Evolutionary conservation across 2,113 vertebrate species (phyloP).

Genomic region (Equus przewalskii): DNA sequence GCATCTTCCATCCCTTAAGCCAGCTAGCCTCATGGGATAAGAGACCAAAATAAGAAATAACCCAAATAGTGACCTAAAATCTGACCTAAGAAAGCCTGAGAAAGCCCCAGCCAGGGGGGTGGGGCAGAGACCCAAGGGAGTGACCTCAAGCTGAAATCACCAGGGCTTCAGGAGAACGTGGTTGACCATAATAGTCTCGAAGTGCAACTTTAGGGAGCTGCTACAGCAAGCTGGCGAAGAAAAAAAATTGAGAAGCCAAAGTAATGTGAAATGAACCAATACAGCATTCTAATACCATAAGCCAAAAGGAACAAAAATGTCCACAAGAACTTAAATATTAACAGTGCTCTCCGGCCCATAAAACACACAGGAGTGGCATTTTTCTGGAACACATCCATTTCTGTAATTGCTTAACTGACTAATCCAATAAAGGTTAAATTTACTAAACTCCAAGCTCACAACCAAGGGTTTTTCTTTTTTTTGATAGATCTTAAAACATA

Average conservation of each 20-base stretch:
- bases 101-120: neutral
- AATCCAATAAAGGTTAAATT: conserved; percentile 41
- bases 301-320: conserved; percentile 46
- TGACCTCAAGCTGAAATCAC: neutral
- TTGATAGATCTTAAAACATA: conserved; percentile 58
- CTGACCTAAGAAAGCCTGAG: conserved; percentile 6
- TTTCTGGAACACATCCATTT: conserved; percentile 52
- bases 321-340: conserved; percentile 50
- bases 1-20: neutral
- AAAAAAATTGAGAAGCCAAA: neutral
- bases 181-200: neutral
- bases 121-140: neutral
- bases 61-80: neutral
- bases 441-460: conserved; percentile 50
- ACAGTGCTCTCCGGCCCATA: neutral
- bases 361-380: neutral
- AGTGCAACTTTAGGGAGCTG: neutral
- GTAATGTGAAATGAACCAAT: neutral
- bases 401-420: conserved; percentile 55
- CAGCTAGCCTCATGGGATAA: conserved; percentile 3
- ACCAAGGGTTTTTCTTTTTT: conserved; percentile 59
- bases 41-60: conserved; percentile 46
- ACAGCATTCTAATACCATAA: conserved; percentile 4
- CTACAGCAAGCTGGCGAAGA: neutral
- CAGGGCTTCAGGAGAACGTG: neutral